Evolutionary conservation across 1,140 invertebrate genomes (phyloP).

Genomic region (Goniozus legneri): DNA sequence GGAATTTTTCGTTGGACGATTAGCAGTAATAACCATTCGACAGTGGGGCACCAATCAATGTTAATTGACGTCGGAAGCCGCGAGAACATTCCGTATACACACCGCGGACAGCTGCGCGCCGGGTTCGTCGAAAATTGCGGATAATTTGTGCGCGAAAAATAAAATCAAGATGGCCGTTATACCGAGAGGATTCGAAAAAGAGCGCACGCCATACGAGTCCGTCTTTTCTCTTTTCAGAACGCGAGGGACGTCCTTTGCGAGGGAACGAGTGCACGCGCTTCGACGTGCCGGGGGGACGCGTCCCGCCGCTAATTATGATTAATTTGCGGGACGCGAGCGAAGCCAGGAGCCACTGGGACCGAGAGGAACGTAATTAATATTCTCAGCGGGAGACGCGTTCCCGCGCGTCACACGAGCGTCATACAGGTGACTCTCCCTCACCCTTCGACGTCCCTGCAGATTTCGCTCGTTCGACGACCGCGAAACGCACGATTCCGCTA

Average conservation of each 20-base stretch:
- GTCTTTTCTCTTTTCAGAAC: too few species aligned
- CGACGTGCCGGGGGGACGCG: too few species aligned
- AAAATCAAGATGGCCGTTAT: constrained; percentile 13
- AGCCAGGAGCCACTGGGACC: constrained; percentile 19
- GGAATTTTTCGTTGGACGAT: constrained; percentile 24
- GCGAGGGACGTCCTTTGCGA: too few species aligned
- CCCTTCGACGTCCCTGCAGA: too few species aligned
- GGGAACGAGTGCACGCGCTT: too few species aligned
- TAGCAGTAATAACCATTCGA: constrained; percentile 29
- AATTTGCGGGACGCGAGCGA: constrained; percentile 31
- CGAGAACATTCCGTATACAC: constrained; percentile 6
- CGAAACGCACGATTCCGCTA: too few species aligned
- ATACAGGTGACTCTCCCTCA: constrained; percentile 29
- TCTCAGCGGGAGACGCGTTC: constrained; percentile 32
- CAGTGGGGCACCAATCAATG: constrained; percentile 25
- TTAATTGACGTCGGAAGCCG: constrained; percentile 28
- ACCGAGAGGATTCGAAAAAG: too few species aligned
- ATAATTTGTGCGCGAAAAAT: constrained; percentile 19
- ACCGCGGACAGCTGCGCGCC: constrained; percentile 12
- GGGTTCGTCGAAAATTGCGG: constrained; percentile 21
- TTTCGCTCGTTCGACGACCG: too few species aligned
- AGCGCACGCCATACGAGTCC: too few species aligned
- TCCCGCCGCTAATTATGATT: constrained; percentile 41
- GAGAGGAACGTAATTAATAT: constrained; percentile 35
- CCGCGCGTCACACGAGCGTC: constrained; percentile 26